Evolutionary conservation across 1,140 invertebrate species (phyloP), one percentile per base, ranked within the genome.

Genomic region (Bicyclus anynana): DNA sequence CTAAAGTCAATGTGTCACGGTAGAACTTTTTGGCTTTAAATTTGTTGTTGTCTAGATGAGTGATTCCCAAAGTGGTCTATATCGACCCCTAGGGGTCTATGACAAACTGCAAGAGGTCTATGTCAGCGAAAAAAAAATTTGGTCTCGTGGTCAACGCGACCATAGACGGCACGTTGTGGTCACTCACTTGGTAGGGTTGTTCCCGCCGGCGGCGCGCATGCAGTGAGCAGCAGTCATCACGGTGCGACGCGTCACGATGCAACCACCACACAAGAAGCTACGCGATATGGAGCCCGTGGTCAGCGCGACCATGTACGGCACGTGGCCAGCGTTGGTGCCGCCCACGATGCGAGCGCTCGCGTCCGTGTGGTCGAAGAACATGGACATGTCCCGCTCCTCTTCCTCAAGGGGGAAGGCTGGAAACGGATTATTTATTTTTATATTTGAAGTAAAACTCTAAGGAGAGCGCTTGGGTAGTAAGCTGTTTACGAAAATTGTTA

Each of bases 141-240:
- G n/a, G n/a, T n/a, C n/a, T n/a, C n/a, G n/a, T n/a, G n/a, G n/a
- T n/a, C n/a, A n/a, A n/a, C n/a, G n/a, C n/a, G 23, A 23, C 3
- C 23, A 4, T 23, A 23, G 7, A 23, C 2, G 23, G 7, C 23
- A 23, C 5, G 5, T 29, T 14, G 2, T 14, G 16, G 16, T 3
- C 2, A 38, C 13, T 5, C 17, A 40, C 37, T 40, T 40, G 37
- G 6, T 40, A 10, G 16, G 37, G 37, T 44, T 44, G 20, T 21
- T 44, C 5, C 42, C 42, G 5, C 42, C 42, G 1, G 14, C 17
- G 21, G 42, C 17, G 7, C n/a, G 53, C 4, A 82, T 72, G 23
- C 84, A 87, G 27, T 87, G 84, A 5, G 80, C 84, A 0, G 80
- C 84, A 0, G 81, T 87, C 5, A 87, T 53, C 0, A 84, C 50